Evolutionary conservation across 1,140 invertebrate species (phyloP).

Genomic region (Ladona fulva): DNA sequence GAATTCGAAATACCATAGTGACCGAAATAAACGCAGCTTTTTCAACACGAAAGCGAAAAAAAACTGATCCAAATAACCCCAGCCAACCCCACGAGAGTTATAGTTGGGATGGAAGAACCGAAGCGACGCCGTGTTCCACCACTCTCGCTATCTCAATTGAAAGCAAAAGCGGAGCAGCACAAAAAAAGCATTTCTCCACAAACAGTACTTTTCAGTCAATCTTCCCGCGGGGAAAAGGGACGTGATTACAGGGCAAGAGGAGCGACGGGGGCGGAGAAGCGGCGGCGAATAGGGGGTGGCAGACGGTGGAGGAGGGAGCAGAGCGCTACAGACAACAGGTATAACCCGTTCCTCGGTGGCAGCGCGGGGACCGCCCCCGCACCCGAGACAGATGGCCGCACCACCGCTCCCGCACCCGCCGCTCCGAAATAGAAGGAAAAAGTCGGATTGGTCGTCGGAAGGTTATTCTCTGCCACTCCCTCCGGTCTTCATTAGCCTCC

Average conservation of each 20-base stretch:
- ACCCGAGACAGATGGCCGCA: background rate
- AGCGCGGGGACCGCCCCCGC: conserved; percentile 24
- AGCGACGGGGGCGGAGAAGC: background rate
- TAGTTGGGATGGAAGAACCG: too few species aligned
- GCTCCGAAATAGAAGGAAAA: background rate
- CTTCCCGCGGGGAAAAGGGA: background rate
- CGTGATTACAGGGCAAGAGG: background rate
- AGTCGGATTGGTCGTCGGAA: too few species aligned
- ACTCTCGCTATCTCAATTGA: too few species aligned
- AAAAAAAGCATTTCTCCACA: background rate
- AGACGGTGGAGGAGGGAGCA: background rate
- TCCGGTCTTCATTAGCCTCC: background rate
- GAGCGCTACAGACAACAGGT: conserved; percentile 14
- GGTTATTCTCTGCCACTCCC: background rate
- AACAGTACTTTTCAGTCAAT: background rate
- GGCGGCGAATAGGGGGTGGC: background rate
- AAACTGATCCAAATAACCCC: too few species aligned
- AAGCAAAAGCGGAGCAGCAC: background rate
- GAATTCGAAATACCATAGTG: too few species aligned
- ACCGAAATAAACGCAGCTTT: too few species aligned
- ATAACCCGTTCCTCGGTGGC: background rate
- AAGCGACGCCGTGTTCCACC: too few species aligned
- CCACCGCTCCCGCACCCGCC: background rate
- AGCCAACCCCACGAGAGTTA: too few species aligned
- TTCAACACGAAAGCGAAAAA: too few species aligned